Percentiles rank a stretch among this genome's conserved stretches.
These are phyloP conservation scores for Vulpes lagopus DNA, from an alignment of 2,113 vertebrate genomes.

Conservation along the genomic window DNA sequence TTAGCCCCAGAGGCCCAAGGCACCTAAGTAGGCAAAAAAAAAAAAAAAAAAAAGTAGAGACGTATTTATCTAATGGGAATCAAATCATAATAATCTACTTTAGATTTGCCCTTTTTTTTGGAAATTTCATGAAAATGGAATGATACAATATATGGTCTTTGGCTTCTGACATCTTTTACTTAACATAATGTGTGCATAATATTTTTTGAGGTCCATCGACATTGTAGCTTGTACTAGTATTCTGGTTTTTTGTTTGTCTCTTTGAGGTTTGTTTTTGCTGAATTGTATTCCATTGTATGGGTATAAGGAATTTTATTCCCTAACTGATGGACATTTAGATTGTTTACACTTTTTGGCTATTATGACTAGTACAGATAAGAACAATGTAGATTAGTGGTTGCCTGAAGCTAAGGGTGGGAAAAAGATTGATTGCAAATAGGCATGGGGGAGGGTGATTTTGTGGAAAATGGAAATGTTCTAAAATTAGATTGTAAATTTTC, in stretches of 20 bases:
- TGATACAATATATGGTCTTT: neutral
- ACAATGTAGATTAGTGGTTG: neutral
- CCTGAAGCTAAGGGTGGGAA: neutral
- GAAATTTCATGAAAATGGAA: neutral
- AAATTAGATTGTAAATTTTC: conserved; percentile 52
- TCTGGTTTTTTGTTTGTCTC: neutral
- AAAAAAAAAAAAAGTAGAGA: conserved; percentile 54
- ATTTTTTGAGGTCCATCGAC: neutral
- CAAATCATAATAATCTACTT: conserved; percentile 66
- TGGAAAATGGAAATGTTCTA: neutral
- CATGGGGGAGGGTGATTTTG: neutral
- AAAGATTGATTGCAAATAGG: neutral
- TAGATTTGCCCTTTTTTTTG: neutral
- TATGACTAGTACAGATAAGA: neutral
- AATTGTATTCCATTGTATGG: neutral
- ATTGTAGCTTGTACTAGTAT: neutral
- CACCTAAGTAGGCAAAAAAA: conserved; percentile 71
- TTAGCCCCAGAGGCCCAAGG: conserved; percentile 71
- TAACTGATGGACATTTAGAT: neutral
- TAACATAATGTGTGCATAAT: neutral
- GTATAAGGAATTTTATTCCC: neutral
- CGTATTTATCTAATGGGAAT: conserved; percentile 73
- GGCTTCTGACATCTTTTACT: neutral
- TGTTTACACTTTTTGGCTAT: neutral
- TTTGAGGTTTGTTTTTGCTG: neutral